phyloP scores from a whole-genome alignment of 2,888 invertebrate species.

The Protodeltote pygarga region DNA sequence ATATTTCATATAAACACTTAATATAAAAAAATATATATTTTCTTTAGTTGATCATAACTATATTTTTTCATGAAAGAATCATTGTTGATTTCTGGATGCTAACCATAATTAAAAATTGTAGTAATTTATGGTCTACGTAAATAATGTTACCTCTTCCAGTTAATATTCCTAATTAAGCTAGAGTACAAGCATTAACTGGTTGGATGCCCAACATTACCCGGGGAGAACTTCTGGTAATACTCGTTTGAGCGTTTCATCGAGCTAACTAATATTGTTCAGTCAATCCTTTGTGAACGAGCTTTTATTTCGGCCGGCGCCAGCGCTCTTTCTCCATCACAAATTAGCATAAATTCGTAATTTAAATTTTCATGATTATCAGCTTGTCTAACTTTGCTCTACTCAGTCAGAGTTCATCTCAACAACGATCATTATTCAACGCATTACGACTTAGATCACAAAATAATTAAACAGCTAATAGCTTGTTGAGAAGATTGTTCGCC shows the following conservation, averaged over 20 bases:
- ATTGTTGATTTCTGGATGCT: too few species aligned
- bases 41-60: too few species aligned
- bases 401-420: slow-evolving; percentile 30
- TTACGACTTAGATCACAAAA: slow-evolving; percentile 38
- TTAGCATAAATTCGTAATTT: slow-evolving; percentile 69
- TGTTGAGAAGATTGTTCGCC: slow-evolving; percentile 21
- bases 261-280: slow-evolving; percentile 55
- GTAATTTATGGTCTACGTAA: too few species aligned
- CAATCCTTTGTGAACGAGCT: slow-evolving; percentile 58
- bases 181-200: background rate
- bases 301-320: slow-evolving; percentile 39
- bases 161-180: background rate
- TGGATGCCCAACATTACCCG: background rate
- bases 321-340: slow-evolving; percentile 50
- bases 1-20: too few species aligned
- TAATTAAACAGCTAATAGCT: slow-evolving; percentile 28
- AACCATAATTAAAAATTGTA: too few species aligned
- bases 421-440: slow-evolving; percentile 41
- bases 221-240: slow-evolving; percentile 25
- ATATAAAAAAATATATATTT: too few species aligned
- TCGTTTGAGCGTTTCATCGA: slow-evolving; percentile 29
- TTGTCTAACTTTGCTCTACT: slow-evolving; percentile 42
- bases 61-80: too few species aligned
- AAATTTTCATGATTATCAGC: slow-evolving; percentile 61
- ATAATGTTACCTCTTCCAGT: too few species aligned